phyloP scores from a whole-genome alignment of 2,113 vertebrate genomes.

The Syngnathus floridae region DNA sequence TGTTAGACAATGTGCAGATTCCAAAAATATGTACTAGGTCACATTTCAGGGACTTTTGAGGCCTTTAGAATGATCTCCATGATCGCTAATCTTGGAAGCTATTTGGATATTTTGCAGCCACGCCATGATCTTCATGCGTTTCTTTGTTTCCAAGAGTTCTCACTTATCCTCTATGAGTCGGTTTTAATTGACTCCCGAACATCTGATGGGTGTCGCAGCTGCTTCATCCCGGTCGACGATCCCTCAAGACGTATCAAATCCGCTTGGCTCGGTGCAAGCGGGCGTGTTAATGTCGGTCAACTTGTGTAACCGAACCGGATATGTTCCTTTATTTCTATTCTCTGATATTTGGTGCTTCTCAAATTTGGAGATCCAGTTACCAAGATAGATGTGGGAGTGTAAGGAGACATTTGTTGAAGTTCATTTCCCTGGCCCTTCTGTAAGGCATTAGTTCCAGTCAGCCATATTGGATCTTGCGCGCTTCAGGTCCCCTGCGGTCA shows the following conservation, averaged over 20 bases:
- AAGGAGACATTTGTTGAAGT: neutral
- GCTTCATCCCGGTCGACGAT: conserved; percentile 12
- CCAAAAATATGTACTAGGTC: neutral
- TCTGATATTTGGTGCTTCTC: neutral
- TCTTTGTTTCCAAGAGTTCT: neutral
- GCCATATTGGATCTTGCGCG: neutral
- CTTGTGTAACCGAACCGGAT: neutral
- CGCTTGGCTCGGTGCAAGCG: conserved; percentile 7
- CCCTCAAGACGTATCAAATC: neutral
- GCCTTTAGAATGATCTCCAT: neutral
- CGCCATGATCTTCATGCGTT: neutral
- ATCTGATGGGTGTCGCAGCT: conserved; percentile 22
- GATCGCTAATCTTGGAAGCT: neutral
- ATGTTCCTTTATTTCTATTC: neutral
- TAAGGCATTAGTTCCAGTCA: neutral
- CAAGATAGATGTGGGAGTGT: neutral
- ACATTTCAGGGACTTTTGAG: conserved; percentile 3
- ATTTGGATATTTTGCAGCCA: neutral
- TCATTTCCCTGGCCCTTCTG: conserved; percentile 11
- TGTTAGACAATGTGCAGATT: neutral
- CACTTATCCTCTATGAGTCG: conserved; percentile 26
- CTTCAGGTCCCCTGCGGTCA: conserved; percentile 38
- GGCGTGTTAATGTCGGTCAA: conserved; percentile 1
- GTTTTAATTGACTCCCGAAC: conserved; percentile 23
- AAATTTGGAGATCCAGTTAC: too few species aligned